Evolutionary conservation across 2,888 invertebrate genomes (phyloP), one percentile per base, ranked within the genome.

Genomic region (Ceramica pisi): DNA sequence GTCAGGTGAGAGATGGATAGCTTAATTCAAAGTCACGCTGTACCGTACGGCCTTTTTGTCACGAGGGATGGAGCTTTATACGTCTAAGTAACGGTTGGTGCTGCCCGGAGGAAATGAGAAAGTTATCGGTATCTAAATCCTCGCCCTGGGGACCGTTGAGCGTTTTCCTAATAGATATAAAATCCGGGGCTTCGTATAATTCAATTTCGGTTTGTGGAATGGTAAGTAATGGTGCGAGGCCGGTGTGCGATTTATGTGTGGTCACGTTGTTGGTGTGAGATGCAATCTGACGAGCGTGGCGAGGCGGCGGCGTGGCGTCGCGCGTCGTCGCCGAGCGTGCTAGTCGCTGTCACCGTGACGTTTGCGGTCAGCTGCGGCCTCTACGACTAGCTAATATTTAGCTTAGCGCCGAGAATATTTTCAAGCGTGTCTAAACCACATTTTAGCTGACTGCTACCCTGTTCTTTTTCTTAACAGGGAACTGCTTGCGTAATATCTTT

Each of bases 61-160:
- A 85, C 85, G 67, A 81, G 86, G 89, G 88, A 87, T 80, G 75
- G 83, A 87, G 88, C 91, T 91, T 90, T 91, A 90, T 91, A 90
- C 86, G 89, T 87, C 88, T 88, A 90, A 91, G 90, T 91, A 90
- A 91, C 88, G 91, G 87, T 86, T 86, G 87, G 83, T 85, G 87
- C 87, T 90, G 89, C 89, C 91, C 91, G 90, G 80, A 94, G 95
- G 95, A 95, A 95, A 95, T 95, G 94, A 94, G 93, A 94, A 95
- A 94, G 94, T 95, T 95, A 95, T 94, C 95, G 92, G 91, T 92
- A 92, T 92, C 94, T 92, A 94, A 95, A 95, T 93, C 94, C 93
- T 91, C 87, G 88, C 92, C 92, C 92, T 85, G 86, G 93, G 93
- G 94, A 91, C 92, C 89, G 92, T 88, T 90, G 90, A 92, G 88